Base-by-base conservation (phyloP, 2,888 invertebrate genomes). In the Athalia cordata region DNA sequence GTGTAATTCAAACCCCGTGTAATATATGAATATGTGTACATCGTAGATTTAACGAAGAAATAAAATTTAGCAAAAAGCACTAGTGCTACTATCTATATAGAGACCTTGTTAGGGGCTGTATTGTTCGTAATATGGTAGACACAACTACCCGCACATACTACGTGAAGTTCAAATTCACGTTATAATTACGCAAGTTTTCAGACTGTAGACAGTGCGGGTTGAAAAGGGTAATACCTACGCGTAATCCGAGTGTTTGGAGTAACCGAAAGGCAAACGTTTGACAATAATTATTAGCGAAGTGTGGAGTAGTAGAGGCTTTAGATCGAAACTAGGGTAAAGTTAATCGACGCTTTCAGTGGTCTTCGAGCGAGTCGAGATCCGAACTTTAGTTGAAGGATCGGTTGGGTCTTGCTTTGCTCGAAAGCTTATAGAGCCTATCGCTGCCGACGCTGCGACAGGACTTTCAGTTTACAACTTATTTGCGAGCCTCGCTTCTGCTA, bases 381-480 rank as follows among this genome's bases (percentile, higher is more conserved):
- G 13, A 72, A 72, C 59, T 72, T 72, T 29, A 29, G 29, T 29
- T n/a, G 57, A 59, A 59, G 72, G 72, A 72, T 59, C 59, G 59
- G 57, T 45, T 72, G 52, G 57, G 59, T 72, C 47, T 47, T 59
- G 57, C 47, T 7, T 55, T n/a, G 55, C 55, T 55, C 55, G 9
- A n/a, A 7, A 47, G 72, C 72, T 72, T 72, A 72, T 55, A 55
- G 7, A 59, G 45, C 72, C 57, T 62, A 57, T 62, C 62, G 62
- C 45, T 50, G 49, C 62, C 47, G 62, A 75, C 74, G 75, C 75
- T 55, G 52, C 62, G 62, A 72, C 75, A 64, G 64, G 62, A 75
- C 75, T 75, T 75, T 62, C 75, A 75, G 75, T 29, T 75, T 75
- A 64, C 62, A 62, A 64, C 75, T 75, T 64, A 64, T 75, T 75